Base-by-base conservation (phyloP, 2,113 vertebrate genomes). In the Gallinago media region DNA sequence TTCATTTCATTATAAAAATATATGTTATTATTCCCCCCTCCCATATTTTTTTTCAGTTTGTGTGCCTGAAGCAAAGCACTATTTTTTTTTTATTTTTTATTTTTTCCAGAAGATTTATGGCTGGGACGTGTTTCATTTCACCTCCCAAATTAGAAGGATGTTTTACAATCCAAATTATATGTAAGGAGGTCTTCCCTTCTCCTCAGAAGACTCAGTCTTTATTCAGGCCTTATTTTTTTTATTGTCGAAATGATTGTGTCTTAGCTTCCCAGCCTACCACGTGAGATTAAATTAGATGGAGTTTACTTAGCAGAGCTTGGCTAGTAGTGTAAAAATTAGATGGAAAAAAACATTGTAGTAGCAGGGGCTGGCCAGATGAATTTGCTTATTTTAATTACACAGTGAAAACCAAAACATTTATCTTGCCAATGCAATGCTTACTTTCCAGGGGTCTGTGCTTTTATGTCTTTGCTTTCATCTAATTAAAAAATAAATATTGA, bases 1-100 rank as follows among this genome's bases (percentile, higher is more conserved):
- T 76, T 80, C 2, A 36, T 76, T 77, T 67, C 0, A 3, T 46
- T 42, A 44, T 11, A 70, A 66, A 71, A 40, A 55, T 5, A 3
- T 4, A 15, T 31, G 14, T 47, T 22, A 21, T 25, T 20, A n/a
- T 31, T 42, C 32, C 4, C 12, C 1, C 1, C 7, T 8, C 1
- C 4, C 1, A 2, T 42, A 49, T 88, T 74, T 83, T 22, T 71
- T 82, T 65, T 11, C 44, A 42, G 38, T 36, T 61, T 34, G 5
- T 59, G 32, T 70, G 55, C 20, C 42, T 66, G 55, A 73, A 76
- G 12, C 11, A 56, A 56, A 92, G 23, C 18, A 54, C 17, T 34
- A 13, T 20, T 19, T 13, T 18, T 38, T 16, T 68, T 52, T 26
- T 42, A 8, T 7, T n/a, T 29, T 19, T 47, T 46, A 20, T 27